Evolutionary conservation across 2,797 vertebrate species (phyloP).

Genomic region (Silurus lanzhouensis): DNA sequence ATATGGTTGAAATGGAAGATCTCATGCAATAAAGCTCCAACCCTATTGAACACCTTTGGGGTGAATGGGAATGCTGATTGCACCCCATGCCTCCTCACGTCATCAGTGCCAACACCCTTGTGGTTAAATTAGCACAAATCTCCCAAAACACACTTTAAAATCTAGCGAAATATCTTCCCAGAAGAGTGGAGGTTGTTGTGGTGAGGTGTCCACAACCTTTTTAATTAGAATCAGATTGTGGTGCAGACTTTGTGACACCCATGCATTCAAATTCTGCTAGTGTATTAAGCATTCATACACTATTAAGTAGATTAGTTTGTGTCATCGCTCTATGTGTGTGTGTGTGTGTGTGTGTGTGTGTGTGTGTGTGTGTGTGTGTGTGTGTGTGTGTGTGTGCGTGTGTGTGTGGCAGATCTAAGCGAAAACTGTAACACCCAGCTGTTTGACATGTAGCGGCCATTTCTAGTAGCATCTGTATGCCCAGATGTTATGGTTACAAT

Average conservation of each 20-base stretch:
- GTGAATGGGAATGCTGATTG: too few species aligned
- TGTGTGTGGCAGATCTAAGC: conserved; percentile 6
- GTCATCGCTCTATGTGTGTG: neutral
- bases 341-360: too few species aligned
- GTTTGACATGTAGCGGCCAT: conserved; percentile 39
- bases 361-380: conserved; percentile 2
- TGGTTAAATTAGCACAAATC: too few species aligned
- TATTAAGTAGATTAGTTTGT: neutral
- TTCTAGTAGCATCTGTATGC: conserved; percentile 43
- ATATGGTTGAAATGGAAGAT: too few species aligned
- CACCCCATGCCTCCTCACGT: too few species aligned
- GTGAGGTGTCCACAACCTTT: too few species aligned
- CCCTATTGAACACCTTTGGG: too few species aligned
- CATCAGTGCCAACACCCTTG: too few species aligned
- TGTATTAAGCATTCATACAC: neutral
- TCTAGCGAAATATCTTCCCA: too few species aligned
- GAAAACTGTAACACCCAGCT: conserved; percentile 36
- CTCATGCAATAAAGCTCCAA: too few species aligned
- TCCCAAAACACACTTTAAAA: too few species aligned
- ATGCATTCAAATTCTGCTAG: neutral
- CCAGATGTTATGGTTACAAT: conserved; percentile 49
- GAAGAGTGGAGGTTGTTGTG: too few species aligned
- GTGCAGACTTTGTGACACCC: neutral
- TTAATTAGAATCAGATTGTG: neutral
- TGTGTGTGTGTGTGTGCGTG: neutral